A percentile compares a stretch with the other conserved stretches of the same genome.
phyloP scores from a whole-genome alignment of 1,140 invertebrate genomes.

The Pseudomyrmex cubaensis region DNA sequence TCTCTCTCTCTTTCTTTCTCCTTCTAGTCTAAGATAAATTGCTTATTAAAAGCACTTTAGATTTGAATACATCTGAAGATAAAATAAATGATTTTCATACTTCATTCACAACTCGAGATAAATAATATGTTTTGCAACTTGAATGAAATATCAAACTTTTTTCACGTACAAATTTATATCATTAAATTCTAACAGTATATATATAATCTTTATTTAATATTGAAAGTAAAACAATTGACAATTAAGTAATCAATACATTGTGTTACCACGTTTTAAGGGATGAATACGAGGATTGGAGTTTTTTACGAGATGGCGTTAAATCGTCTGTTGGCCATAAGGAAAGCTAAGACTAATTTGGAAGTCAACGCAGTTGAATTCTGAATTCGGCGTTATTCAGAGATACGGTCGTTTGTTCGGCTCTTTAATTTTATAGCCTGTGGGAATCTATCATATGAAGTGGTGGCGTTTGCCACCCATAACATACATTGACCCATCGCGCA shows the following conservation, averaged over 20 bases:
- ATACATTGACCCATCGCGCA: constrained; percentile 47
- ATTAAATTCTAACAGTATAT: too few species aligned
- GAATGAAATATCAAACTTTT: too few species aligned
- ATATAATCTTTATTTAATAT: too few species aligned
- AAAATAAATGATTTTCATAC: not conserved
- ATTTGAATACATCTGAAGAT: constrained; percentile 7
- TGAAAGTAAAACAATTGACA: too few species aligned
- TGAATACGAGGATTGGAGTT: too few species aligned
- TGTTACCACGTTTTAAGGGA: not conserved
- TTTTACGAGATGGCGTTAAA: constrained; percentile 10
- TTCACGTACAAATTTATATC: too few species aligned
- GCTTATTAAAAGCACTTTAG: not conserved
- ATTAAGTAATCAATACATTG: not conserved
- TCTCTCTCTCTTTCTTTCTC: too few species aligned
- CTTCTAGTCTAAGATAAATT: too few species aligned
- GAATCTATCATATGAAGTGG: constrained; percentile 84
- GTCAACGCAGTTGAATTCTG: constrained; percentile 40
- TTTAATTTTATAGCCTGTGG: constrained; percentile 83
- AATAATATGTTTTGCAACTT: too few species aligned
- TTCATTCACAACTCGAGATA: too few species aligned
- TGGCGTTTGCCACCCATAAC: constrained; percentile 76
- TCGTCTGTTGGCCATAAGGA: constrained; percentile 5
- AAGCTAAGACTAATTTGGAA: not conserved
- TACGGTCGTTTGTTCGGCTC: constrained; percentile 82
- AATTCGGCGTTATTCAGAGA: constrained; percentile 62